A percentile compares a stretch with the other conserved stretches of the same genome.
These are phyloP conservation scores for Drosophila longiperda DNA, from an alignment of 2,888 invertebrate species.

Conservation along the genomic window DNA sequence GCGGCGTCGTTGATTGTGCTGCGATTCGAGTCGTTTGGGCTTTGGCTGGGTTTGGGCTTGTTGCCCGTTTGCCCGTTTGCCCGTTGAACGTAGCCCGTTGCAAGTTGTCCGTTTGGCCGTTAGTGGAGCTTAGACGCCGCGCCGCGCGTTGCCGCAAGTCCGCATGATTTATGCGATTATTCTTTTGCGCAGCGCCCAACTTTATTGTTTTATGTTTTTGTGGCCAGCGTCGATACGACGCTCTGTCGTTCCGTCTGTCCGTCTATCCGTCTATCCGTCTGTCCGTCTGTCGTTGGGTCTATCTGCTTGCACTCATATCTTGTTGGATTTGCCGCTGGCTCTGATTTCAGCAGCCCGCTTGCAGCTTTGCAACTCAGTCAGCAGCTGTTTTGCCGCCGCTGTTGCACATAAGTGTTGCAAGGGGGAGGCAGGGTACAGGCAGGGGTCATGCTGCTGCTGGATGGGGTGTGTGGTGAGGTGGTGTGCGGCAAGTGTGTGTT, in stretches of 20 bases:
- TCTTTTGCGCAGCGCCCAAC: conserved; percentile 78
- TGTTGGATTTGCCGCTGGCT: conserved; percentile 59
- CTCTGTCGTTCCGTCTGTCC: conserved; percentile 7
- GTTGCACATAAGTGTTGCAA: conserved; percentile 29
- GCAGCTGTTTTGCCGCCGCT: conserved; percentile 50
- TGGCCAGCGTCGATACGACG: conserved; percentile 48
- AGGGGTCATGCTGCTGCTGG: not conserved
- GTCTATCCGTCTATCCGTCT: not conserved
- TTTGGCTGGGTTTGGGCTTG: conserved; percentile 26
- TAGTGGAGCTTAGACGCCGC: conserved; percentile 72
- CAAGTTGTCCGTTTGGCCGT: conserved; percentile 44
- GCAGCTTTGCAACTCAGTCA: conserved; percentile 50
- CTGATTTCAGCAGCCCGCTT: conserved; percentile 51
- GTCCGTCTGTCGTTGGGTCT: conserved; percentile 16
- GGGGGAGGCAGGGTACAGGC: conserved; percentile 4
- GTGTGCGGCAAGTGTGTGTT: conserved; percentile 21
- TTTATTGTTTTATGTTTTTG: conserved; percentile 80
- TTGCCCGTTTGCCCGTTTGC: conserved; percentile 32
- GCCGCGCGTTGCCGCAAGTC: conserved; percentile 69
- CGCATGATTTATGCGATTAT: conserved; percentile 80
- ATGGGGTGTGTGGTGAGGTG: not conserved
- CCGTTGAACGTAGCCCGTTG: conserved; percentile 28
- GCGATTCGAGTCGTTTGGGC: conserved; percentile 14
- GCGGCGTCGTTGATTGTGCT: conserved; percentile 4
- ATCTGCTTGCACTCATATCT: conserved; percentile 58